A percentile compares a stretch with the other conserved stretches of the same genome.
Conservation (phyloP, 2,888 invertebrate species). For the Microctonus brassicae region DNA sequence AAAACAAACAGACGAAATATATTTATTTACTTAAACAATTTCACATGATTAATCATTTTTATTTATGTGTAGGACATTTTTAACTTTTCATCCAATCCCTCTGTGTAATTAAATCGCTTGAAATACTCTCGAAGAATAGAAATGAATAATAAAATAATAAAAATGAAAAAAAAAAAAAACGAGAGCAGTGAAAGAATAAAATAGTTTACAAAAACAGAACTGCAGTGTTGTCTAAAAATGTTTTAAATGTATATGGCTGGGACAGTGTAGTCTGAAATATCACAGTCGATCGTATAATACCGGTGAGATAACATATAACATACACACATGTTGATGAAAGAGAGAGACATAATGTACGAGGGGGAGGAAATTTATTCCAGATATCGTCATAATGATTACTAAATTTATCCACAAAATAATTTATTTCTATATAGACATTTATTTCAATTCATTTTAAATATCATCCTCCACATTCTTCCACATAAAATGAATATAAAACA, state of each 20-base stretch:
- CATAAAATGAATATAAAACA: too few species aligned
- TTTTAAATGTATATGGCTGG: neutral
- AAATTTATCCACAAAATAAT: neutral
- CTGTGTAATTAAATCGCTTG: too few species aligned
- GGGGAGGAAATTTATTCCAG: neutral
- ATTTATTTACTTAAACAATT: too few species aligned
- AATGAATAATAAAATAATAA: too few species aligned
- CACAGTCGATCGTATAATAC: constrained; percentile 58
- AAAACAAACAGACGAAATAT: too few species aligned
- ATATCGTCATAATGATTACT: neutral
- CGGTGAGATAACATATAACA: constrained; percentile 61
- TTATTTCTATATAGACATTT: neutral
- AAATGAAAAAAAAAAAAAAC: too few species aligned
- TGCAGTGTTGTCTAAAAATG: neutral
- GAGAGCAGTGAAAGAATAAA: too few species aligned
- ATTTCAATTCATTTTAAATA: neutral
- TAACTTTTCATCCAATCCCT: too few species aligned
- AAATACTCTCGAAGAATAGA: too few species aligned
- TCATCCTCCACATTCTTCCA: too few species aligned
- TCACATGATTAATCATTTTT: too few species aligned
- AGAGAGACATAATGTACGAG: neutral
- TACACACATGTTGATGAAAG: constrained; percentile 38
- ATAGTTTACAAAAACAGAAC: neutral
- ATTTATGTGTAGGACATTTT: too few species aligned
- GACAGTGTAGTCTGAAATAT: constrained; percentile 53